phyloP scores from a whole-genome alignment of 2,797 vertebrate genomes.

The Brachymystax lenok region DNA sequence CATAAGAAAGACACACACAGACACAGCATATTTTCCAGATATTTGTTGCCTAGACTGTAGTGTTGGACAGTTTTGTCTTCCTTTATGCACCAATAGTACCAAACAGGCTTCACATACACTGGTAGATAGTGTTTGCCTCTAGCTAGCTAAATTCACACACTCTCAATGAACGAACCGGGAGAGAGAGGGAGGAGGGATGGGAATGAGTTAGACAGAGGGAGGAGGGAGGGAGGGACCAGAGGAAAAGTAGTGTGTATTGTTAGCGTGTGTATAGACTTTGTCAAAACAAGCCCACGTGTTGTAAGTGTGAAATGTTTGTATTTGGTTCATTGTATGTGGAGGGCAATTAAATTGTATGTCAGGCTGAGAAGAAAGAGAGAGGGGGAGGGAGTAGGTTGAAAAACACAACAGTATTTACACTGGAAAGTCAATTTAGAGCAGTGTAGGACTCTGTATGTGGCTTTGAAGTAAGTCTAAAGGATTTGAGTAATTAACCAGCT shows the following conservation, averaged over 20 bases:
- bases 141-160: neutral
- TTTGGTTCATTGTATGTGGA: neutral
- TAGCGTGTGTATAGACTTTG: neutral
- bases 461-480: constrained; percentile 43
- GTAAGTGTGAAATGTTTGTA: neutral
- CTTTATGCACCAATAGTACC: constrained; percentile 4
- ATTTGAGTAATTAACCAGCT: constrained; percentile 43
- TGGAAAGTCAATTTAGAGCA: constrained; percentile 27
- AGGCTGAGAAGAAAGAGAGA: neutral
- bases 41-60: constrained; percentile 3
- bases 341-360: neutral
- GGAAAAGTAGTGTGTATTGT: constrained; percentile 4
- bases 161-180: neutral
- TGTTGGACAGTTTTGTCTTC: constrained; percentile 26
- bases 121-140: constrained; percentile 24
- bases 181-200: constrained; percentile 8
- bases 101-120: neutral
- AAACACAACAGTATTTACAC: constrained; percentile 37
- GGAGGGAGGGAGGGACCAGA: neutral
- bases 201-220: neutral
- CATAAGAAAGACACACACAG: no score
- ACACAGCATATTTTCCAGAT: neutral
- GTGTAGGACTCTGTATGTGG: constrained; percentile 39
- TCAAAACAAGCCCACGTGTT: neutral
- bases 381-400: neutral